phyloP scores from a whole-genome alignment of 2,113 vertebrate genomes.

The Potamarius usumacintae region DNA sequence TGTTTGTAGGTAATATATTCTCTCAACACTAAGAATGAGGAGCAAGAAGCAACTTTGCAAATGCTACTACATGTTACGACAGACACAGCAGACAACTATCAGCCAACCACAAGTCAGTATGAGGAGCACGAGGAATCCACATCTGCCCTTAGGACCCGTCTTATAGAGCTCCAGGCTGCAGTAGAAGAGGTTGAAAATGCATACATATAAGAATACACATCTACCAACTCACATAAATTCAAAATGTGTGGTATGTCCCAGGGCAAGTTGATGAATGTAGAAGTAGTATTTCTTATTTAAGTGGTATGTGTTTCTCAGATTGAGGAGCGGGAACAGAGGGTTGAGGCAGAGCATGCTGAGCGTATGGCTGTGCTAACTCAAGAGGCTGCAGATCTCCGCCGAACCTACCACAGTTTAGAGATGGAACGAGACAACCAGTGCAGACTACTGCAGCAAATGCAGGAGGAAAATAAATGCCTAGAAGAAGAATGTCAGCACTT shows the following conservation, averaged over 20 bases:
- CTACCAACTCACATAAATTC: not conserved
- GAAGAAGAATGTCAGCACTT: constrained; percentile 63
- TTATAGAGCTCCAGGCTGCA: constrained; percentile 82
- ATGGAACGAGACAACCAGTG: constrained; percentile 61
- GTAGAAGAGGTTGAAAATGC: constrained; percentile 75
- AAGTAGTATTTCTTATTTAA: not conserved
- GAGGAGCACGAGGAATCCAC: constrained; percentile 76
- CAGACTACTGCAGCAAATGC: constrained; percentile 56
- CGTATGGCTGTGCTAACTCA: constrained; percentile 59
- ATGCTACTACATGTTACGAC: constrained; percentile 79
- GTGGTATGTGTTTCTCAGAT: constrained; percentile 33
- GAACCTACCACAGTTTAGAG: constrained; percentile 63
- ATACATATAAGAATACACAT: not conserved
- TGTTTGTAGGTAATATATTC: constrained; percentile 88
- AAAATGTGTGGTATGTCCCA: not conserved
- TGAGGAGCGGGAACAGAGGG: constrained; percentile 65
- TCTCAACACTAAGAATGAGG: constrained; percentile 91
- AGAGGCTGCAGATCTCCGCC: constrained; percentile 66
- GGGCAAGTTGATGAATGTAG: not conserved
- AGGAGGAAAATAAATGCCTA: constrained; percentile 69
- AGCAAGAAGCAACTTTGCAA: constrained; percentile 83
- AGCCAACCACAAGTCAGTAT: constrained; percentile 65
- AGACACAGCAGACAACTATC: constrained; percentile 74
- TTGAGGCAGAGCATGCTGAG: constrained; percentile 72
- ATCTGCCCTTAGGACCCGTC: constrained; percentile 74